Conservation (phyloP, 1,140 invertebrate genomes). For the Sminthurides bifidus region DNA sequence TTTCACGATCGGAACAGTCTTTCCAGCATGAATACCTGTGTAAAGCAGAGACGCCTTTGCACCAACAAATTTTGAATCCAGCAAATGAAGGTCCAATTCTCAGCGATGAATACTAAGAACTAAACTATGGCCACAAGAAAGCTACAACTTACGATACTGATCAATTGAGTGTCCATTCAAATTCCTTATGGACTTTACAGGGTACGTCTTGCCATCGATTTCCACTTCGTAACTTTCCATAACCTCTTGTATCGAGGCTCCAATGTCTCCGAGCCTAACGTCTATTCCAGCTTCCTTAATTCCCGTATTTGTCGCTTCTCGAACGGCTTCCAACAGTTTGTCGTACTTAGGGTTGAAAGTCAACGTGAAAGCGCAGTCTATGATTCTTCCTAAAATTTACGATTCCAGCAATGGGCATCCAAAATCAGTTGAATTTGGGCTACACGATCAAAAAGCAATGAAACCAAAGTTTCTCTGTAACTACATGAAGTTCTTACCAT, state of each 20-base stretch:
- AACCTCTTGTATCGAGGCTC: constrained; percentile 93
- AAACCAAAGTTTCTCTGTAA: too few species aligned
- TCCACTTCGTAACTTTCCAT: constrained; percentile 99
- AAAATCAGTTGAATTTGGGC: too few species aligned
- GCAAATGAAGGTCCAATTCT: too few species aligned
- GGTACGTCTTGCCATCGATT: constrained; percentile 91
- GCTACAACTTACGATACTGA: constrained; percentile 61
- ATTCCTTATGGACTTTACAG: constrained; percentile 77
- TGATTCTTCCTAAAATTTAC: constrained; percentile 71
- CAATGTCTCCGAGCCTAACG: constrained; percentile 92
- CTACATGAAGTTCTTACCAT: too few species aligned
- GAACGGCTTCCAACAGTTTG: constrained; percentile 84
- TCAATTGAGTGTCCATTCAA: constrained; percentile 97
- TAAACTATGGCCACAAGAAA: background rate
- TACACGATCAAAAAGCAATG: too few species aligned
- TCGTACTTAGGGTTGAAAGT: constrained; percentile 97
- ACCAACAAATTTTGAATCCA: too few species aligned
- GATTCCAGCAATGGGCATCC: too few species aligned
- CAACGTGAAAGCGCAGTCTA: constrained; percentile 97
- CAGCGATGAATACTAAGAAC: background rate
- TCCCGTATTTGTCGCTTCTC: constrained; percentile 92
- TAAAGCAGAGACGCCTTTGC: constrained; percentile 18
- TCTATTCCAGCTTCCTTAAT: constrained; percentile 79
- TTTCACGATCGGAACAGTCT: constrained; percentile 98
- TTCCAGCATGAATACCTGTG: constrained; percentile 90